Percentiles rank a stretch among this genome's conserved stretches.
These are phyloP conservation scores for Aeoliscus strigatus DNA, from an alignment of 2,797 vertebrate genomes.

Conservation along the genomic window DNA sequence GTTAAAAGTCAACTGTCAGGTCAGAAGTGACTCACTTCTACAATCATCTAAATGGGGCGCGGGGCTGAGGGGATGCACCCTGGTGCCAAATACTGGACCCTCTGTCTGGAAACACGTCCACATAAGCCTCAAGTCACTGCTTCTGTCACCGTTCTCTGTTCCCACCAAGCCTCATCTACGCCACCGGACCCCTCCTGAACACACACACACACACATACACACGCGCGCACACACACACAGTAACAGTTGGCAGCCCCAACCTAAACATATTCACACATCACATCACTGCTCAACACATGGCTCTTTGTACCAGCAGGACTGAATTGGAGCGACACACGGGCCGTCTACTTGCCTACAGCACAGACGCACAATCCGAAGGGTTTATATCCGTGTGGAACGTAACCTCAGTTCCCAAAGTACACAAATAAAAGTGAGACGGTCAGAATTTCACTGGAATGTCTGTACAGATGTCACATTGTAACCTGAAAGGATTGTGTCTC, in stretches of 20 bases:
- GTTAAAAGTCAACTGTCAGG: slow-evolving; percentile 10
- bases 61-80: slow-evolving; percentile 45
- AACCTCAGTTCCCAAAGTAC: slow-evolving; percentile 63
- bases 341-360: slow-evolving; percentile 51
- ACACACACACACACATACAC: slow-evolving; percentile 25
- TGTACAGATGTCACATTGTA: slow-evolving; percentile 67
- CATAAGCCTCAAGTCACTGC: slow-evolving; percentile 54
- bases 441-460: slow-evolving; percentile 67
- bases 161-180: slow-evolving; percentile 16
- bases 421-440: slow-evolving; percentile 68
- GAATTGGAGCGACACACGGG: slow-evolving; percentile 45
- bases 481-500: slow-evolving; percentile 51
- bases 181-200: slow-evolving; percentile 16
- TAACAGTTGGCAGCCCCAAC: slow-evolving; percentile 58
- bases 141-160: slow-evolving; percentile 45
- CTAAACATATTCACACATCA: slow-evolving; percentile 72
- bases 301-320: slow-evolving; percentile 71
- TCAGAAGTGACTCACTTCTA: slow-evolving; percentile 35
- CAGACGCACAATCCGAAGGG: slow-evolving; percentile 49
- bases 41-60: slow-evolving; percentile 36
- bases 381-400: slow-evolving; percentile 61
- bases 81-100: slow-evolving; percentile 60
- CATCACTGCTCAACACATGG: slow-evolving; percentile 70
- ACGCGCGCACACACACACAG: slow-evolving; percentile 36
- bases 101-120: slow-evolving; percentile 58